Percentiles rank a stretch among this genome's conserved stretches.
phyloP scores from a whole-genome alignment of 1,140 invertebrate genomes.

The Micrasema minimum region DNA sequence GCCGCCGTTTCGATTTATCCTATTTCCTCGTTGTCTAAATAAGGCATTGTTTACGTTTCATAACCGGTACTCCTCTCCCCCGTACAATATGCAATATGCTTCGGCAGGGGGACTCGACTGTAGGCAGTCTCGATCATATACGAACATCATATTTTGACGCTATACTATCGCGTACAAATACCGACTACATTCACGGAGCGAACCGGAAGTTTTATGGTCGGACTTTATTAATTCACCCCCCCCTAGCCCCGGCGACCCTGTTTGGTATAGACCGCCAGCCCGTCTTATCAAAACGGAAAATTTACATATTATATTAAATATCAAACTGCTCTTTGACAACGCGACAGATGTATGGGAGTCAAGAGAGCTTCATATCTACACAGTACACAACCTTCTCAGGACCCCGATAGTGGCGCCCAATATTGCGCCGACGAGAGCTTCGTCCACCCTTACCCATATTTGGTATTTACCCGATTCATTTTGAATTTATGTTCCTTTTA shows the following conservation, averaged over 20 bases:
- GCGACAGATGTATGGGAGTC: slow-evolving; percentile 40
- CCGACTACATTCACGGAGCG: slow-evolving; percentile 5
- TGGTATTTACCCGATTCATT: too few species aligned
- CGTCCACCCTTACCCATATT: too few species aligned
- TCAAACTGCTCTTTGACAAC: slow-evolving; percentile 39
- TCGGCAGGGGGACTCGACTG: too few species aligned
- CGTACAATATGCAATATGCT: too few species aligned
- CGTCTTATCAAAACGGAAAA: slow-evolving; percentile 45
- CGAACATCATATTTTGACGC: too few species aligned
- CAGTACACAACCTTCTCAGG: too few species aligned
- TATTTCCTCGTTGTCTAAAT: too few species aligned
- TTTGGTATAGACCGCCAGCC: slow-evolving; percentile 3
- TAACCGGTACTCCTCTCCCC: too few species aligned
- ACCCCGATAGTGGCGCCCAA: background rate
- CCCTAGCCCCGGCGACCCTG: background rate
- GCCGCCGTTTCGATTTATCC: too few species aligned
- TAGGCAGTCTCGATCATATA: too few species aligned
- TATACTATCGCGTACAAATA: background rate
- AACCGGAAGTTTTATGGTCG: slow-evolving; percentile 37
- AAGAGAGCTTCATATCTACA: background rate
- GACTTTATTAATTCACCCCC: slow-evolving; percentile 50
- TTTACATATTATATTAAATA: slow-evolving; percentile 54
- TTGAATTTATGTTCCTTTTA: background rate
- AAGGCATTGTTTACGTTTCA: too few species aligned
- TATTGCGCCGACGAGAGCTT: slow-evolving; percentile 15